phyloP scores from a whole-genome alignment of 2,797 vertebrate species.

The Lepilemur ruficaudatus region DNA sequence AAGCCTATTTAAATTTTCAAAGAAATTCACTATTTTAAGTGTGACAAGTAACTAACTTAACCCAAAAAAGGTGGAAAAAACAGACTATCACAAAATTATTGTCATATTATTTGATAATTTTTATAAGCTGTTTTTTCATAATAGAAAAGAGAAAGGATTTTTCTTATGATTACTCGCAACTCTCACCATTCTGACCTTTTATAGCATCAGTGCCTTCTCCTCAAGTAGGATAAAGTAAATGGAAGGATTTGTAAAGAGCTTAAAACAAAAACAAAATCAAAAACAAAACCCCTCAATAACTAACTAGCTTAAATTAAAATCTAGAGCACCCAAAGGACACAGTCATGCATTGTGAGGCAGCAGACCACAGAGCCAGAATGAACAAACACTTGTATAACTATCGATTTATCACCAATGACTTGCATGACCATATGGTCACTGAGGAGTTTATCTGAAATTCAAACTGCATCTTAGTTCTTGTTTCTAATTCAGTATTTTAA shows the following conservation, averaged over 20 bases:
- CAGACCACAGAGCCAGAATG: constrained; percentile 37
- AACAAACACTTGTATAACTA: constrained; percentile 55
- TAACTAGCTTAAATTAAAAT: constrained; percentile 65
- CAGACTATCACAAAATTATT: not conserved
- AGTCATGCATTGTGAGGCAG: constrained; percentile 44
- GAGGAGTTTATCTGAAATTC: constrained; percentile 59
- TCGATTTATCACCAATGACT: constrained; percentile 27
- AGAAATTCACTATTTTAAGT: constrained; percentile 35
- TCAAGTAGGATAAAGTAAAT: constrained; percentile 50
- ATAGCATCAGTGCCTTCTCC: constrained; percentile 23
- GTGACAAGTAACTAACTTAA: constrained; percentile 2
- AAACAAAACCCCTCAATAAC: constrained; percentile 3
- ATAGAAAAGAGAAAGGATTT: constrained; percentile 35
- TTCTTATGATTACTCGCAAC: constrained; percentile 46
- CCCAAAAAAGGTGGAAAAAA: not conserved
- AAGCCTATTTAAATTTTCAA: constrained; percentile 42
- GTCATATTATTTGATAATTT: constrained; percentile 19
- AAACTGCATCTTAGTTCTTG: constrained; percentile 31
- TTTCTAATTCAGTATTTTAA: constrained; percentile 38
- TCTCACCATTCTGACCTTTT: not conserved
- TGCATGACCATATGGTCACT: constrained; percentile 24
- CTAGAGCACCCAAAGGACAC: constrained; percentile 38
- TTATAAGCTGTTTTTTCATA: constrained; percentile 7
- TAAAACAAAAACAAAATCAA: constrained; percentile 42
- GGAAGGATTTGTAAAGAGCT: constrained; percentile 63